phyloP scores from a whole-genome alignment of 1,140 invertebrate genomes.

The Camponotus pennsylvanicus region DNA sequence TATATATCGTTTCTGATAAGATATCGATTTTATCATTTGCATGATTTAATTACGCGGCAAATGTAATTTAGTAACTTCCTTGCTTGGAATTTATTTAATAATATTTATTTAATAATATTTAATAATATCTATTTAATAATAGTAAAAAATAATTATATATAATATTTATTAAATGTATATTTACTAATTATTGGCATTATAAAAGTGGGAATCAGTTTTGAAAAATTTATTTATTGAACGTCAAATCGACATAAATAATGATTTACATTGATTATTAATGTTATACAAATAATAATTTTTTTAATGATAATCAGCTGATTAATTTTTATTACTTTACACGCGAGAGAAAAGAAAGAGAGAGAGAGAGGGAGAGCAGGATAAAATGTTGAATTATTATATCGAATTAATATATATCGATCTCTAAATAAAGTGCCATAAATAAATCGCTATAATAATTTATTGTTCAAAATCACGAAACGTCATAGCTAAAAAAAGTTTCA shows the following conservation, averaged over 20 bases:
- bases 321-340: conserved; percentile 41
- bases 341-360: background rate
- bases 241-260: conserved; percentile 26
- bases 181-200: conserved; percentile 28
- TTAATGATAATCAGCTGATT: conserved; percentile 19
- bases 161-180: conserved; percentile 36
- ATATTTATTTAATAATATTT: conserved; percentile 30
- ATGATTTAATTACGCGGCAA: conserved; percentile 45
- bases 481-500: background rate
- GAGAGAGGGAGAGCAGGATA: background rate
- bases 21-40: conserved; percentile 60
- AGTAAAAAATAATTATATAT: conserved; percentile 12
- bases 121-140: no score
- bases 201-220: conserved; percentile 1
- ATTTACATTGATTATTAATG: conserved; percentile 15
- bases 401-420: conserved; percentile 3
- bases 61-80: conserved; percentile 55
- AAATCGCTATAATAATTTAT: conserved; percentile 18
- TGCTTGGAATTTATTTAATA: conserved; percentile 48
- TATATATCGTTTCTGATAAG: conserved; percentile 42
- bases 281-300: conserved; percentile 46
- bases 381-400: background rate
- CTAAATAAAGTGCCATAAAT: conserved; percentile 1
- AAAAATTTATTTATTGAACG: conserved; percentile 22
- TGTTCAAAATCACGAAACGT: conserved; percentile 12